A percentile compares a stretch with the other conserved stretches of the same genome.
phyloP scores from a whole-genome alignment of 1,140 invertebrate species.

The Plectrocnemia conspersa region DNA sequence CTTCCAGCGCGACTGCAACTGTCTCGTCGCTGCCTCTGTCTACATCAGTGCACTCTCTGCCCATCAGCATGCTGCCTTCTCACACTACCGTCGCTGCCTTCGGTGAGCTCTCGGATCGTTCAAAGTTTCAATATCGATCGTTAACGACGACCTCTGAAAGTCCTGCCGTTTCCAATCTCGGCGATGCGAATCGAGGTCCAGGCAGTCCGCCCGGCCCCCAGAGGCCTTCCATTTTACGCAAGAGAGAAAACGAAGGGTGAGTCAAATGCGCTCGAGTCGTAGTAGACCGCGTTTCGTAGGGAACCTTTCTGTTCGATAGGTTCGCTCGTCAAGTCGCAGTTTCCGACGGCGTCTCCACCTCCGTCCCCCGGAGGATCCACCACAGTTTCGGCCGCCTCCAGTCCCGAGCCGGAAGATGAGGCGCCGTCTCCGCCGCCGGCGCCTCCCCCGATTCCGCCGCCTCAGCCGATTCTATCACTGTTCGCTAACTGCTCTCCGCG shows the following conservation, averaged over 20 bases:
- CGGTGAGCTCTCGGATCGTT: conserved; percentile 12
- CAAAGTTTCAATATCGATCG: not conserved
- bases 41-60: conserved; percentile 1
- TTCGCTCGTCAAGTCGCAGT: conserved; percentile 23
- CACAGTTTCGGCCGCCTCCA: conserved; percentile 60
- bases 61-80: conserved; percentile 9
- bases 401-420: conserved; percentile 55
- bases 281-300: not conserved
- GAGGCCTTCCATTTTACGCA: conserved; percentile 31
- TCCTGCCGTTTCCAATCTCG: too few relatives aligned
- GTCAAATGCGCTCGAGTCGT: too few relatives aligned
- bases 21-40: conserved; percentile 12
- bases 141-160: not conserved
- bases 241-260: conserved; percentile 33
- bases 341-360: conserved; percentile 17
- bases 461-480: conserved; percentile 4
- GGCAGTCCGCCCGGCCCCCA: conserved; percentile 25
- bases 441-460: conserved; percentile 9
- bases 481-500: conserved; percentile 54
- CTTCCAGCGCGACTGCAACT: conserved; percentile 1
- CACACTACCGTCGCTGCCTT: conserved; percentile 17
- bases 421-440: conserved; percentile 1
- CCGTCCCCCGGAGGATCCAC: conserved; percentile 51
- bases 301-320: conserved; percentile 1
- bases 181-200: conserved; percentile 15